These are phyloP conservation scores for Drosophila hydei DNA, from an alignment of 1,140 invertebrate genomes.

Conservation along the genomic window DNA sequence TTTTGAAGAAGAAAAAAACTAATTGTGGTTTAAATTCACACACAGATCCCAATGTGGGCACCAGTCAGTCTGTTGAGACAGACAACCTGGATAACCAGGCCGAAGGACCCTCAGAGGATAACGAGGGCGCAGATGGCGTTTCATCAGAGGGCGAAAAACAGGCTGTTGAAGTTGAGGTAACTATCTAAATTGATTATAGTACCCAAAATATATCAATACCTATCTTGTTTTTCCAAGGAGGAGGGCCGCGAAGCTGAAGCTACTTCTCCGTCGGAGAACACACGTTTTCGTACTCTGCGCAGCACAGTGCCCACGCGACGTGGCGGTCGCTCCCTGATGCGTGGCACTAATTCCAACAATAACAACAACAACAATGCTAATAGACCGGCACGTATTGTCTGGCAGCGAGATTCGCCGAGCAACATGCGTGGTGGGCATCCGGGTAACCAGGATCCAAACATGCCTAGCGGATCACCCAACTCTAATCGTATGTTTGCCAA, in stretches of 20 bases:
- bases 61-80: slow-evolving; percentile 74
- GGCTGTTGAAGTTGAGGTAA: slow-evolving; percentile 84
- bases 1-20: not conserved
- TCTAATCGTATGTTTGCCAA: slow-evolving; percentile 55
- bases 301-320: slow-evolving; percentile 69
- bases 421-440: slow-evolving; percentile 51
- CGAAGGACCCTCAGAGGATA: slow-evolving; percentile 76
- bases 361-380: slow-evolving; percentile 47
- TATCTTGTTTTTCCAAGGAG: slow-evolving; percentile 83
- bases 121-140: slow-evolving; percentile 84
- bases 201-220: not conserved
- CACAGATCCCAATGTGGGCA: slow-evolving; percentile 73
- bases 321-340: slow-evolving; percentile 54
- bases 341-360: slow-evolving; percentile 36
- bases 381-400: slow-evolving; percentile 84
- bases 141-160: slow-evolving; percentile 87
- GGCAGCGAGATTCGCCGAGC: slow-evolving; percentile 72
- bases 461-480: slow-evolving; percentile 38
- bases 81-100: slow-evolving; percentile 66
- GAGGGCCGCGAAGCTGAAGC: slow-evolving; percentile 90
- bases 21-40: not conserved
- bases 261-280: slow-evolving; percentile 85
- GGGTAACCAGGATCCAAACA: slow-evolving; percentile 50
- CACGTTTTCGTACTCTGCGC: slow-evolving; percentile 66
- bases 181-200: not conserved